Evolutionary conservation across 2,888 invertebrate species (phyloP), one percentile per base, ranked within the genome.

Genomic region (Corbicula japonica): DNA sequence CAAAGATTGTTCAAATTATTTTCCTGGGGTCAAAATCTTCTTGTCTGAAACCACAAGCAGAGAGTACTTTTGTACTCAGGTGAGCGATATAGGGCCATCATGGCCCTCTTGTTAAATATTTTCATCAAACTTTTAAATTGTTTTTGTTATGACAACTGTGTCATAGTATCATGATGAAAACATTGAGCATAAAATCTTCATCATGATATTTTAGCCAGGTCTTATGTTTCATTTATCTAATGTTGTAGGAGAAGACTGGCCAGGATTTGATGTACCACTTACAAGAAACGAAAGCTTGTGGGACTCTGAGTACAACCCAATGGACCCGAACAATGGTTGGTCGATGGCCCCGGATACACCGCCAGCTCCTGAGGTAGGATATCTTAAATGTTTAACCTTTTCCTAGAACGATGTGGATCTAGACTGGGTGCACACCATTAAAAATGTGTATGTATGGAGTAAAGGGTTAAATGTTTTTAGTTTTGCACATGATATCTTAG

Each of bases 221-320:
- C 8, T 41, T 41, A 12, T 41, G 41, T 41, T 15, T 15, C 41
- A 12, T 8, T 15, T 12, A 41, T 41, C 15, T 41, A 15, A 1
- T 32, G 12, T 56, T 56, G 1, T 18, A 65, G 63, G 66, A 30
- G 66, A 90, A 63, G 92, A 92, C 50, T 93, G 93, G 93, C 92
- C 93, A 30, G 92, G 92, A 8, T 92, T 93, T 88, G 90, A 89
- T 72, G 87, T 89, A n/a, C 89, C 90, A 8, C 80, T 89, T 2
- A 85, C 90, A 8, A 85, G 86, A 4, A 89, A 88, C 28, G 91
- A 92, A 68, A 91, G 90, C 75, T 78, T 93, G 60, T 93, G 93
- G 93, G 92, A 93, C 77, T 77, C 80, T 0, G 87, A 89, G 75
- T 91, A 88, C 85, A 89, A 83, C 69, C 90, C 91, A 6, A 52